These are phyloP conservation scores for Tachina fera DNA, from an alignment of 2,888 invertebrate species.

Conservation along the genomic window DNA sequence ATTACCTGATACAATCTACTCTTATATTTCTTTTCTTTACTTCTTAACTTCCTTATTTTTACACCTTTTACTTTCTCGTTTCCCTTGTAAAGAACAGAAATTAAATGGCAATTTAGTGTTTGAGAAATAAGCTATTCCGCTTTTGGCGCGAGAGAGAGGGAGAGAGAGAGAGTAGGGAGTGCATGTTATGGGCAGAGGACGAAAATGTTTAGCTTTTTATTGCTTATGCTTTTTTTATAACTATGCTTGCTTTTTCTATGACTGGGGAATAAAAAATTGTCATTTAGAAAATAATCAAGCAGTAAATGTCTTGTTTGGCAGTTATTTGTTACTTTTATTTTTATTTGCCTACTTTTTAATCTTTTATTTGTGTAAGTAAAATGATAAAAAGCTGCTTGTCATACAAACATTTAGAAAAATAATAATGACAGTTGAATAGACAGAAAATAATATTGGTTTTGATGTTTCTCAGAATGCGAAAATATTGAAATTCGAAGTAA, in stretches of 20 bases:
- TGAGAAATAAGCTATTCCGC: not conserved
- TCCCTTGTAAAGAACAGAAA: not conserved
- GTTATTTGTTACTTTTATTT: not conserved
- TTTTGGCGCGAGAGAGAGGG: not conserved
- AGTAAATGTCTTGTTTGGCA: not conserved
- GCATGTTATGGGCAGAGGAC: no score
- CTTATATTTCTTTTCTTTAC: not conserved
- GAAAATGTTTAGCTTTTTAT: no score
- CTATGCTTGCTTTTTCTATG: not conserved
- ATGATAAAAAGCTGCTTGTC: conserved; percentile 10
- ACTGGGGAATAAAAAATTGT: conserved; percentile 6
- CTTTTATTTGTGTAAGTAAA: conserved; percentile 15
- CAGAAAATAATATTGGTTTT: not conserved
- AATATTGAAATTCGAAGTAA: no score
- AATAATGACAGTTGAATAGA: not conserved
- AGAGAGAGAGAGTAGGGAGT: not conserved
- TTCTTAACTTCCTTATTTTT: not conserved
- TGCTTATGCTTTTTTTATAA: not conserved
- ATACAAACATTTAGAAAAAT: not conserved
- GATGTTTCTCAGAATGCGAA: no score
- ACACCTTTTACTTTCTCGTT: not conserved
- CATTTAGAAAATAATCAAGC: conserved; percentile 10
- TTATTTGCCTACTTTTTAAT: not conserved
- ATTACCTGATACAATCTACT: conserved; percentile 40
- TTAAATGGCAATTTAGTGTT: conserved; percentile 42